Evolutionary conservation across 2,888 invertebrate genomes (phyloP).

Genomic region (Lochmaea crataegi): DNA sequence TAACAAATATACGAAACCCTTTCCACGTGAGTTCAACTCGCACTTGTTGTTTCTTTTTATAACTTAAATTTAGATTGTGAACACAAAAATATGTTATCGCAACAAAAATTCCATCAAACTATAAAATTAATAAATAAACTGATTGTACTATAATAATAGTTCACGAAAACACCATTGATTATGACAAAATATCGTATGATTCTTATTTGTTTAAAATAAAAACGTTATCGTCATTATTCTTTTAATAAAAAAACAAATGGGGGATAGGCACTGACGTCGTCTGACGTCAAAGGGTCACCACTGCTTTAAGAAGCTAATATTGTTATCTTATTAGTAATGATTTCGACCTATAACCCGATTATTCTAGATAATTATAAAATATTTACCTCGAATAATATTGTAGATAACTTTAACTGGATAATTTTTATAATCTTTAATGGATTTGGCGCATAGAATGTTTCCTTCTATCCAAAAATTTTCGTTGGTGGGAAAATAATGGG

Average conservation of each 20-base stretch:
- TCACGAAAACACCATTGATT: constrained; percentile 3
- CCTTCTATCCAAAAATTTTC: neutral
- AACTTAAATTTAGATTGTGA: neutral
- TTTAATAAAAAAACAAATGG: constrained; percentile 24
- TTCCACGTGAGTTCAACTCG: no score
- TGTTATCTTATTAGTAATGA: constrained; percentile 24
- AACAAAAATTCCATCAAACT: constrained; percentile 7
- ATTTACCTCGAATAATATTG: constrained; percentile 21
- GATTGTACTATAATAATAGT: constrained; percentile 8
- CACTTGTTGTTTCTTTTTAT: neutral
- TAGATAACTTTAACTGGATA: neutral
- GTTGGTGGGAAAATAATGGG: no score
- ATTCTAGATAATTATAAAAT: constrained; percentile 20
- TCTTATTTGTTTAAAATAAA: constrained; percentile 22
- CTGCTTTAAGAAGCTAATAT: constrained; percentile 7
- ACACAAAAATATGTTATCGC: neutral
- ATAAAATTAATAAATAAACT: neutral
- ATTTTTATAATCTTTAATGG: constrained; percentile 1
- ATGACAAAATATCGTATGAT: constrained; percentile 27
- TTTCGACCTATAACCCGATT: constrained; percentile 16
- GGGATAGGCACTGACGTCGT: constrained; percentile 27
- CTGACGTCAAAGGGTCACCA: constrained; percentile 27
- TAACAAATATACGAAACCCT: no score
- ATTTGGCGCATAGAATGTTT: no score
- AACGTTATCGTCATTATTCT: constrained; percentile 16